Evolutionary conservation across 2,888 invertebrate genomes (phyloP), one percentile per base, ranked within the genome.

Genomic region (Oegoconia quadripuncta): DNA sequence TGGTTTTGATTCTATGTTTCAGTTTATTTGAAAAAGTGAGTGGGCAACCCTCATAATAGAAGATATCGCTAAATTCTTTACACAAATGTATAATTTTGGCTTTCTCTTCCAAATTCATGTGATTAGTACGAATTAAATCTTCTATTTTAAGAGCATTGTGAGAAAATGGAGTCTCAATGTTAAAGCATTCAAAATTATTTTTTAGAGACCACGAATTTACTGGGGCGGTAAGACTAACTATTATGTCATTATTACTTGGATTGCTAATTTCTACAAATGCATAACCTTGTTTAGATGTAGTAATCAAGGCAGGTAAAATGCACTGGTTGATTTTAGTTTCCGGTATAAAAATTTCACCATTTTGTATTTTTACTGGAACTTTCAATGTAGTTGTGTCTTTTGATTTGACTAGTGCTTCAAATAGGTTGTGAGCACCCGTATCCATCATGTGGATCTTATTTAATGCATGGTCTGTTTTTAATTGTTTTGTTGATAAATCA

Each of bases 371-470:
- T 16, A 52, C 47, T 0, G 50, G 47, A 3, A 52, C 7, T 28
- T 29, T 30, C 30, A 50, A 37, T 33, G 44, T 51, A 7, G 50
- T 43, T 3, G 44, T 34, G 20, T 39, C 7, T n/a, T n/a, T n/a
- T n/a, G n/a, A n/a, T n/a, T n/a, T n/a, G n/a, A n/a, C n/a, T n/a
- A n/a, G n/a, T n/a, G n/a, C n/a, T n/a, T n/a, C n/a, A n/a, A n/a
- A n/a, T n/a, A n/a, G n/a, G n/a, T n/a, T n/a, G n/a, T 48, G 0
- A 50, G 48, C 2, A 53, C 8, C 27, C 30, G 39, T 3, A 52
- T 29, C 31, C 48, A 37, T 32, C 45, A 51, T 45, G 13, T 8
- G n/a, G 3, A 51, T 44, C 3, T 36, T 37, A 15, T 46, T 52
- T 7, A 14, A 18, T 2, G 42, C 20, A 23, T 35, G 20, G 2